These are phyloP conservation scores for Myiagra hebetior DNA, from an alignment of 2,113 vertebrate species.

Conservation along the genomic window DNA sequence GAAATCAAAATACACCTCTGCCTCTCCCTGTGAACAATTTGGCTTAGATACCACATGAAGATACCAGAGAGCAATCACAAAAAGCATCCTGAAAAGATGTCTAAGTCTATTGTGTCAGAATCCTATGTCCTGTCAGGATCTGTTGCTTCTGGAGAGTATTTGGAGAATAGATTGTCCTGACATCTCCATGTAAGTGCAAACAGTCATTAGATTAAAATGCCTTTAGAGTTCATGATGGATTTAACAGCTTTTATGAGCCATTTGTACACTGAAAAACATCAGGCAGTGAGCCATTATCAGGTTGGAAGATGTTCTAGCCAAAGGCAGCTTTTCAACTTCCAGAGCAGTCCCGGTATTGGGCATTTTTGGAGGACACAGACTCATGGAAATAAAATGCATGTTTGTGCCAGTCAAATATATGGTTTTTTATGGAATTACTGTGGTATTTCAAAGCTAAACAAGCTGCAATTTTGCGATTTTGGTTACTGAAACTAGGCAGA, in stretches of 20 bases:
- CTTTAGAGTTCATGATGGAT: constrained; percentile 28
- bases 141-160: not conserved
- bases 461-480: not conserved
- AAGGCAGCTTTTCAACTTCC: not conserved
- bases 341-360: not conserved
- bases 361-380: not conserved
- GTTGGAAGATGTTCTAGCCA: not conserved
- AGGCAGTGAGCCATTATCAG: not conserved
- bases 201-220: constrained; percentile 49
- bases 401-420: not conserved
- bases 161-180: constrained; percentile 37
- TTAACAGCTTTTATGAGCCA: constrained; percentile 47
- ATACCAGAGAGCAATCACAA: not conserved
- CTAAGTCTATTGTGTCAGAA: not conserved
- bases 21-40: not conserved
- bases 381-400: not conserved
- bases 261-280: constrained; percentile 42
- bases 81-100: not conserved
- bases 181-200: constrained; percentile 39
- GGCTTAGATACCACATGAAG: not conserved
- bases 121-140: not conserved
- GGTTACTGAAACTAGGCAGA: not conserved
- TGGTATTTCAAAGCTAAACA: not conserved
- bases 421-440: not conserved
- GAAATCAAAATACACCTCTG: not conserved